A percentile compares a stretch with the other conserved stretches of the same genome.
Conservation (phyloP, 53 echinoderm and acorn worm genomes). For the Apostichopus leukothele region DNA sequence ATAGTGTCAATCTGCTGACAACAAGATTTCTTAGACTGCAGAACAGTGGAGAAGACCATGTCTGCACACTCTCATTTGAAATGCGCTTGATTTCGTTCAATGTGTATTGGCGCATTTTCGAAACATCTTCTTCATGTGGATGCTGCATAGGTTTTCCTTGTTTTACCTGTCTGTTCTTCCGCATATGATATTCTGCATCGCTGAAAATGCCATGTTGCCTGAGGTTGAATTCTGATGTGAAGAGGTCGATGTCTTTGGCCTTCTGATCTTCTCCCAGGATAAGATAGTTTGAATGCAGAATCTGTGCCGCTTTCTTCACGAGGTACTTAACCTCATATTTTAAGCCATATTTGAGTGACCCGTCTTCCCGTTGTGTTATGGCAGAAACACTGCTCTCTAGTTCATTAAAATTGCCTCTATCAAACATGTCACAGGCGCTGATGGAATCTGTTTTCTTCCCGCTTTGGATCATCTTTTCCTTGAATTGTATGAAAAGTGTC, state of each 20-base stretch:
- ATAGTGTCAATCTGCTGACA: not conserved
- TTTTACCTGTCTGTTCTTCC: not conserved
- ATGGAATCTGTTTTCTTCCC: not conserved
- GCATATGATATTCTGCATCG: not conserved
- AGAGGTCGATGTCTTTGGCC: not conserved
- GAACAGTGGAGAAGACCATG: not conserved
- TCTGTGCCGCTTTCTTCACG: too few species aligned
- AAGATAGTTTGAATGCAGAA: not conserved
- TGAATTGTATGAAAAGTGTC: not conserved
- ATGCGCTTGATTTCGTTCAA: not conserved
- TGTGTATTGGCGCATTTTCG: not conserved
- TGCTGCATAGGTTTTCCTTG: not conserved
- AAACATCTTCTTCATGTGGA: not conserved
- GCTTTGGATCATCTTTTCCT: not conserved
- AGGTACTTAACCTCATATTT: not conserved
- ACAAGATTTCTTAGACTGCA: not conserved
- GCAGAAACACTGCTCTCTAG: not conserved
- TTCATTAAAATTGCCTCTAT: not conserved
- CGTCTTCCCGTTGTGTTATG: not conserved
- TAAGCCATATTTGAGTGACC: conserved; percentile 50
- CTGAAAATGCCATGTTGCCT: not conserved
- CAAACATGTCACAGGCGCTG: not conserved
- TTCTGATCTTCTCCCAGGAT: not conserved
- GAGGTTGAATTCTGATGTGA: not conserved
- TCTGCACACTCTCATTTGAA: not conserved